phyloP scores from a whole-genome alignment of 2,888 invertebrate species.

The Pterostichus madidus region DNA sequence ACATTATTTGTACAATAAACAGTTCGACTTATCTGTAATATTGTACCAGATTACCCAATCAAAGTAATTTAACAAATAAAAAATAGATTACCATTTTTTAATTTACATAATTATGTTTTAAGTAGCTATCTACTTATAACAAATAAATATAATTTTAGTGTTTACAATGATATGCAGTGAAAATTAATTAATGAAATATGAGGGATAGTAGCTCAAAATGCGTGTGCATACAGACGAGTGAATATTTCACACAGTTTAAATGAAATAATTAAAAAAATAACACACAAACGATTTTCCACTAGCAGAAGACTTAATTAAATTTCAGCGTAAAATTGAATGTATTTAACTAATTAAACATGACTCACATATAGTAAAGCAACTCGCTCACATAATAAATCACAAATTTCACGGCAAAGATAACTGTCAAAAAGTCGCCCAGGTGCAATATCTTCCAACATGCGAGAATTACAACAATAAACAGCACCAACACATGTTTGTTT shows the following conservation, averaged over 20 bases:
- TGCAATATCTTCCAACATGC: slow-evolving; percentile 15
- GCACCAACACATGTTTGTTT: neutral
- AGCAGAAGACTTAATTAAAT: slow-evolving; percentile 58
- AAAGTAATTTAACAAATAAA: too few species aligned
- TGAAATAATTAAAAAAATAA: slow-evolving; percentile 59
- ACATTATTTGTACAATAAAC: too few species aligned
- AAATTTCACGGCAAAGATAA: slow-evolving; percentile 40
- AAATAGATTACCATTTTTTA: too few species aligned
- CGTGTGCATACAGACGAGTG: slow-evolving; percentile 30
- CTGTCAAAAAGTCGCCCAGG: slow-evolving; percentile 32
- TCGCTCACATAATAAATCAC: slow-evolving; percentile 55
- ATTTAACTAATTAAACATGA: slow-evolving; percentile 59
- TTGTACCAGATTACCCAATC: too few species aligned
- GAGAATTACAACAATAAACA: slow-evolving; percentile 7
- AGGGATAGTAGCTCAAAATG: neutral
- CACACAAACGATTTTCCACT: slow-evolving; percentile 63
- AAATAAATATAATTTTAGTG: too few species aligned
- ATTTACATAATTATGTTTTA: too few species aligned
- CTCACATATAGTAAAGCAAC: slow-evolving; percentile 47
- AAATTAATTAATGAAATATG: too few species aligned
- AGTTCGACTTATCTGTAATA: too few species aligned
- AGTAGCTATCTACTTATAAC: too few species aligned
- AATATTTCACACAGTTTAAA: slow-evolving; percentile 42
- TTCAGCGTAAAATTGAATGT: slow-evolving; percentile 59
- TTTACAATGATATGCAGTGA: neutral